Conservation (phyloP, 30 jellyfish, hydroid and myxozoan genomes). For the Cassiopea xamachana region DNA sequence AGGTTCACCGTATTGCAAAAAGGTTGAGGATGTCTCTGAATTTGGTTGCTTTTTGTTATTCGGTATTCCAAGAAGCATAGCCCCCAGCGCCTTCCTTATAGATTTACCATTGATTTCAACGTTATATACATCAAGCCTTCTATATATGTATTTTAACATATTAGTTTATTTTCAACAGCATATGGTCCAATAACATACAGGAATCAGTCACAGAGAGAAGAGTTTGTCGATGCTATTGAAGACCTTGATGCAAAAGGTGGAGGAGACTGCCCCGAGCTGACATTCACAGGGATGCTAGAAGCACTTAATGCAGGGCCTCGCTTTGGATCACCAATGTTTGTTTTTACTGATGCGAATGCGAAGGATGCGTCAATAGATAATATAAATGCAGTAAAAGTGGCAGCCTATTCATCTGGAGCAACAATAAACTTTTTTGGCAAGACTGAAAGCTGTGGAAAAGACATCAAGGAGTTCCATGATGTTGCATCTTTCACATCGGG, state of each 20-base stretch:
- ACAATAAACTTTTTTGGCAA: conserved; percentile 88
- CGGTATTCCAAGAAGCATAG: too few relatives aligned
- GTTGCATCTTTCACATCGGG: conserved; percentile 95
- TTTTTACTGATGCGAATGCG: conserved; percentile 93
- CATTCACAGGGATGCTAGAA: conserved; percentile 89
- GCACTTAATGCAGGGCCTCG: conserved; percentile 93
- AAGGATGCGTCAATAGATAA: conserved; percentile 83
- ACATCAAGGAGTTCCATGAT: conserved; percentile 74
- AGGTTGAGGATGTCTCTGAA: too few relatives aligned
- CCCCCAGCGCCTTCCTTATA: too few relatives aligned
- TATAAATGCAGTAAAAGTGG: conserved; percentile 76
- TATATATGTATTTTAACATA: too few relatives aligned
- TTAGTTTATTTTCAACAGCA: conserved; percentile 7
- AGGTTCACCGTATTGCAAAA: too few relatives aligned
- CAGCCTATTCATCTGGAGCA: conserved; percentile 83
- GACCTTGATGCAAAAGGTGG: conserved; percentile 82
- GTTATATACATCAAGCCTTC: too few relatives aligned
- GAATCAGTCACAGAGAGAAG: conserved; percentile 64
- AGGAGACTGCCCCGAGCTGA: conserved; percentile 91
- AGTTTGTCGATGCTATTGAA: conserved; percentile 74
- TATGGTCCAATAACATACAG: conserved; percentile 78
- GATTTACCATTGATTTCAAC: too few relatives aligned
- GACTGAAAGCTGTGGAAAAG: conserved; percentile 82
- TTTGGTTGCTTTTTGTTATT: too few relatives aligned
- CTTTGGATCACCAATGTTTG: conserved; percentile 91